phyloP scores from a whole-genome alignment of 2,888 invertebrate species.

The Smittia aterrima region DNA sequence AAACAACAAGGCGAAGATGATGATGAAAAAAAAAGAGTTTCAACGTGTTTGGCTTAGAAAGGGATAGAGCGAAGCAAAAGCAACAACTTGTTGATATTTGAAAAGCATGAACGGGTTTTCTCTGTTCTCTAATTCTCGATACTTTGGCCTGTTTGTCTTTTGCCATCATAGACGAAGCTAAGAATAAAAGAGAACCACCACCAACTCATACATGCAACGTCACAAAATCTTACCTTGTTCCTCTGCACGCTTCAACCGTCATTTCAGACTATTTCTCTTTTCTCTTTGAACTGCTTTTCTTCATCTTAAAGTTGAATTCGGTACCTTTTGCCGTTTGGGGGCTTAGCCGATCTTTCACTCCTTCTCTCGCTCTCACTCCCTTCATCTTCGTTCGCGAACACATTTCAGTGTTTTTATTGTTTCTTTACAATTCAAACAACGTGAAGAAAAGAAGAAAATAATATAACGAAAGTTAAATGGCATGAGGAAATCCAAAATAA shows the following conservation, averaged over 20 bases:
- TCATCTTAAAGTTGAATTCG: neutral
- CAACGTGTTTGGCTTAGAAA: neutral
- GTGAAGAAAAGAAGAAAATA: neutral
- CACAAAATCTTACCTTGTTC: neutral
- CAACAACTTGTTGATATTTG: slow-evolving; percentile 31
- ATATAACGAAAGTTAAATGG: slow-evolving; percentile 30
- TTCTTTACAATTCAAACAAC: neutral
- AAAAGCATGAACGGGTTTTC: slow-evolving; percentile 36
- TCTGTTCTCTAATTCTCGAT: neutral
- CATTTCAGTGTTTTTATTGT: neutral
- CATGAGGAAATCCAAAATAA: slow-evolving; percentile 28
- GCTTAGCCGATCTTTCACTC: neutral
- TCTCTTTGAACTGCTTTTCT: neutral
- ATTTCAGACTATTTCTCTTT: neutral
- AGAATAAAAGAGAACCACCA: neutral
- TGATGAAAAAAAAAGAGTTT: neutral
- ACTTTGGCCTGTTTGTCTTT: slow-evolving; percentile 6
- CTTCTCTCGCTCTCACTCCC: neutral
- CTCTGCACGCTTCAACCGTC: neutral
- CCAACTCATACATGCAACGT: neutral
- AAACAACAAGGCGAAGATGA: neutral
- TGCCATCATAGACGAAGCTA: slow-evolving; percentile 2
- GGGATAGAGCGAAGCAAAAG: slow-evolving; percentile 17
- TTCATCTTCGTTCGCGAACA: neutral
- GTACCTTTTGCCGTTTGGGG: too few species aligned